Percentiles rank a stretch among this genome's conserved stretches.
Conservation (phyloP, 2,888 invertebrate species). For the Bimastos eiseni region DNA sequence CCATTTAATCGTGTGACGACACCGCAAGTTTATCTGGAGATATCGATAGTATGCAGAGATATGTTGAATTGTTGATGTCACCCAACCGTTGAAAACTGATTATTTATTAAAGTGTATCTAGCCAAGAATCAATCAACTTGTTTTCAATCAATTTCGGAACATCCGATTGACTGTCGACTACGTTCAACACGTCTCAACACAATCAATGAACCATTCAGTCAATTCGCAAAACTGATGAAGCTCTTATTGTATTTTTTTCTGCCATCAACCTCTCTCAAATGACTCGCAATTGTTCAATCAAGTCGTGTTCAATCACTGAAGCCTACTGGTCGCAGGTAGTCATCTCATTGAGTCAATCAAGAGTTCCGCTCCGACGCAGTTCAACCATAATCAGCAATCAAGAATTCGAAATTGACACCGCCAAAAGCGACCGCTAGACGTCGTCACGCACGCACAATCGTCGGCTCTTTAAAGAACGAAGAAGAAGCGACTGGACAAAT, state of each 20-base stretch:
- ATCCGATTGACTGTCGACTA: neutral
- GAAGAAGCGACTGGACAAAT: neutral
- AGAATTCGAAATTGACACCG: neutral
- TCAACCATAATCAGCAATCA: neutral
- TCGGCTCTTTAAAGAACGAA: neutral
- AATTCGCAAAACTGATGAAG: neutral
- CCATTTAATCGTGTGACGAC: neutral
- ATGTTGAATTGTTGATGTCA: too few relatives aligned
- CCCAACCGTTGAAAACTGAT: too few relatives aligned
- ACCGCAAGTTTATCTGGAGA: neutral
- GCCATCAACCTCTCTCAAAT: neutral
- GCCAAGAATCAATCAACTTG: neutral
- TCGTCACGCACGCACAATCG: neutral
- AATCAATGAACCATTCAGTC: neutral
- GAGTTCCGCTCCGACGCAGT: neutral
- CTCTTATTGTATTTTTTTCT: too few relatives aligned
- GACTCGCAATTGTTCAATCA: neutral
- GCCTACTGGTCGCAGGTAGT: neutral
- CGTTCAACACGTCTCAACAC: neutral
- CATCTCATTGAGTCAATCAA: neutral
- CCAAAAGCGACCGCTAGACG: neutral
- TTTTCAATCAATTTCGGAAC: neutral
- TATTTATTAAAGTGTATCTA: neutral
- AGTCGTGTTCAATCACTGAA: neutral
- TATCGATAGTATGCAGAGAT: neutral